Percentiles rank a stretch among this genome's conserved stretches.
These are phyloP conservation scores for Amblyornis subalaris DNA, from an alignment of 2,113 vertebrate species.

Conservation along the genomic window DNA sequence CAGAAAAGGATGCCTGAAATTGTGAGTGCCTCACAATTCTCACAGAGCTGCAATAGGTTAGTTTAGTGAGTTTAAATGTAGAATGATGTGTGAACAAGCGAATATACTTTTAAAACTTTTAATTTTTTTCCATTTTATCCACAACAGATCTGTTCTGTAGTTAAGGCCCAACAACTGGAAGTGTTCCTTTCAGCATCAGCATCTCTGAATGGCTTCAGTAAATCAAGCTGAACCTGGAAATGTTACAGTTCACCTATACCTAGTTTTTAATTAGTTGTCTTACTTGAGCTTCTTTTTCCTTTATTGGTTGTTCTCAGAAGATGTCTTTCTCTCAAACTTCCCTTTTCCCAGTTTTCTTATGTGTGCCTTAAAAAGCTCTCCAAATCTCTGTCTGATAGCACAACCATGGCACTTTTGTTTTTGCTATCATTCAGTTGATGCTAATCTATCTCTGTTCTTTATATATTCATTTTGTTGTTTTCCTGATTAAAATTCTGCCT, in stretches of 20 bases:
- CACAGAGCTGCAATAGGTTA: not conserved
- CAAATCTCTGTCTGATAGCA: not conserved
- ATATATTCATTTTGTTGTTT: conserved; percentile 4
- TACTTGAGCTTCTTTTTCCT: not conserved
- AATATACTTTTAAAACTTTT: not conserved
- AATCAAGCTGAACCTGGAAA: not conserved
- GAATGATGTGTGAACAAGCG: not conserved
- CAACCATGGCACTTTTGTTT: fast-evolving
- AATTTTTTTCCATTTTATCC: not conserved
- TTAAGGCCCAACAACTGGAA: not conserved
- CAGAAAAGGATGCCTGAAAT: not conserved
- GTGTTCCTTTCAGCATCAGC: not conserved
- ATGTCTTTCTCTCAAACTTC: not conserved
- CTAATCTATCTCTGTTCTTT: not conserved
- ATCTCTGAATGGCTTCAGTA: not conserved
- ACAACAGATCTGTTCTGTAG: not conserved
- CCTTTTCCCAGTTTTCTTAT: not conserved
- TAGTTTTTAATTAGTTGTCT: not conserved
- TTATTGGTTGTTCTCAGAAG: not conserved
- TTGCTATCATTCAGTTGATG: not conserved
- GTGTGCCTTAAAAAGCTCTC: not conserved
- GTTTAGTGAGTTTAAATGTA: not conserved
- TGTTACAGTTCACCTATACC: not conserved
- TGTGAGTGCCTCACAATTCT: not conserved
- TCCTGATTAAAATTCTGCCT: conserved; percentile 9